phyloP scores from a whole-genome alignment of 2,797 vertebrate species.

The Mormyrops boulengeri region DNA sequence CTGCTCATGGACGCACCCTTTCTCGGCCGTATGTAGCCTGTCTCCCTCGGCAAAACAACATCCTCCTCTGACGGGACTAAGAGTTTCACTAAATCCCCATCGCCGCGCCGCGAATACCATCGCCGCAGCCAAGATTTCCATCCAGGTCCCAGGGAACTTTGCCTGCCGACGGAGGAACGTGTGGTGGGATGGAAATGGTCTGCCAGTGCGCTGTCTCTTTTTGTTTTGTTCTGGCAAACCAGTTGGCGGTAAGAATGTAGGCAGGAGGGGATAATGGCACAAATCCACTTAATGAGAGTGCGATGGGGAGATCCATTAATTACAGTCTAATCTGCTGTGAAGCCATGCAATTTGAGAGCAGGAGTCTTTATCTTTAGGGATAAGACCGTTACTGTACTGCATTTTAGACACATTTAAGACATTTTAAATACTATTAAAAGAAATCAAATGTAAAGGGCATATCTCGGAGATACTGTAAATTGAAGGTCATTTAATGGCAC shows the following conservation, averaged over 20 bases:
- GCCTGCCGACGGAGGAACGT: background rate
- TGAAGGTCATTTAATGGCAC: background rate
- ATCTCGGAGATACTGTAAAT: background rate
- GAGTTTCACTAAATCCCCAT: background rate
- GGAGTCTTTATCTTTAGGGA: conserved; percentile 10
- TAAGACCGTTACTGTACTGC: background rate
- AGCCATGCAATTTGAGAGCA: conserved; percentile 5
- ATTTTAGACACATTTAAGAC: background rate
- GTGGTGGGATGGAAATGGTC: background rate
- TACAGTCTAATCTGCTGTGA: conserved; percentile 23
- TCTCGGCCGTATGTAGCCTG: background rate
- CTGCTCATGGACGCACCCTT: background rate
- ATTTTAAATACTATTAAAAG: background rate
- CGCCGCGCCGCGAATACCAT: background rate
- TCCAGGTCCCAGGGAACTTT: background rate
- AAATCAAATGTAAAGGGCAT: background rate
- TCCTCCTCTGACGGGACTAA: background rate
- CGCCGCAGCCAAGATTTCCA: background rate
- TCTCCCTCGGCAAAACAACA: background rate
- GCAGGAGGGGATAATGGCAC: conserved; percentile 2
- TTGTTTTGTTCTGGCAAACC: background rate
- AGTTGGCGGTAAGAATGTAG: background rate
- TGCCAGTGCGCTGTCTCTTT: background rate
- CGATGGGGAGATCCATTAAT: conserved; percentile 21
- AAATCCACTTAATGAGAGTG: conserved; percentile 18